These are phyloP conservation scores for Stenichneumon culpator DNA, from an alignment of 2,888 invertebrate species.

Conservation along the genomic window DNA sequence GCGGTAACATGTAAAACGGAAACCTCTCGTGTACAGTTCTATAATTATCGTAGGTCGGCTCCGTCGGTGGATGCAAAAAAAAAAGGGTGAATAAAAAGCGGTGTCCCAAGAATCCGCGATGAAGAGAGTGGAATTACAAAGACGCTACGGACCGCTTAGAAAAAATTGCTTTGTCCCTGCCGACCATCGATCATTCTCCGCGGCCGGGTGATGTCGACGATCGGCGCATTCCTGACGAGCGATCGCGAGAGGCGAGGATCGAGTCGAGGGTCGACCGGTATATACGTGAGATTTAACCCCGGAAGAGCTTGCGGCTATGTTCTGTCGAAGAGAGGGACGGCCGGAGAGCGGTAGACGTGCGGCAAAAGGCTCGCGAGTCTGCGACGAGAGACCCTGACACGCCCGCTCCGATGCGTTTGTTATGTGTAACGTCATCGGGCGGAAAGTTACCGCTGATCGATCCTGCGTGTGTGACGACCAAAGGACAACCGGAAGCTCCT, in stretches of 20 bases:
- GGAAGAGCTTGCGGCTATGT: slow-evolving; percentile 54
- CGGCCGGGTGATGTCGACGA: slow-evolving; percentile 46
- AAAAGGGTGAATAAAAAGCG: slow-evolving; percentile 36
- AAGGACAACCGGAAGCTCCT: slow-evolving; percentile 62
- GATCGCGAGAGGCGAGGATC: slow-evolving; percentile 41
- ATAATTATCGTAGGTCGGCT: slow-evolving; percentile 60
- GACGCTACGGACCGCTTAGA: background rate
- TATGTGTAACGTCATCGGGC: slow-evolving; percentile 38
- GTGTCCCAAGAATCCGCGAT: slow-evolving; percentile 40
- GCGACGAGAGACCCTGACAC: slow-evolving; percentile 58
- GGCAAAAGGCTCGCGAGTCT: slow-evolving; percentile 40
- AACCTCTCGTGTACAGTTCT: slow-evolving; percentile 28
- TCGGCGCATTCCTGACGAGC: slow-evolving; percentile 20
- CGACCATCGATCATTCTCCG: slow-evolving; percentile 39
- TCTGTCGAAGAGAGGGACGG: slow-evolving; percentile 3
- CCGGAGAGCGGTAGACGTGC: slow-evolving; percentile 1
- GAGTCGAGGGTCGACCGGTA: slow-evolving; percentile 59
- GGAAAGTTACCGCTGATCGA: slow-evolving; percentile 64
- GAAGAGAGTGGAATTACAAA: slow-evolving; percentile 15
- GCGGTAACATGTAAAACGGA: background rate
- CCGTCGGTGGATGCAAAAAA: slow-evolving; percentile 7
- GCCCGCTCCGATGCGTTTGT: slow-evolving; percentile 45
- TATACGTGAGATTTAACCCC: slow-evolving; percentile 40
- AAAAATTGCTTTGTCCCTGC: slow-evolving; percentile 32
- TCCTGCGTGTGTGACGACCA: slow-evolving; percentile 50